Evolutionary conservation across 2,797 vertebrate genomes (phyloP), one percentile per base, ranked within the genome.

Genomic region (Crenuchus spilurus): DNA sequence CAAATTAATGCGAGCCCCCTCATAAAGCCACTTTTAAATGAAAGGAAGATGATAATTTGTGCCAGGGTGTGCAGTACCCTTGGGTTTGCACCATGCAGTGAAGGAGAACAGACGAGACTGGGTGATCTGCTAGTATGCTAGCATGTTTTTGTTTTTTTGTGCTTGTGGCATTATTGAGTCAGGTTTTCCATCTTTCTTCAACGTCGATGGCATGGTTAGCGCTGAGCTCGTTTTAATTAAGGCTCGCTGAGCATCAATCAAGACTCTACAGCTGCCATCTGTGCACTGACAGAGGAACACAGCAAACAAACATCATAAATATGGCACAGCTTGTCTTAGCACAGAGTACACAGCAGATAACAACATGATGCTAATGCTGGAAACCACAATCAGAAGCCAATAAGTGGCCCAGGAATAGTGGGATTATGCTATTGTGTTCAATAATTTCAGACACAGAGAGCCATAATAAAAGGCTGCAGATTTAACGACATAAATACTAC

Each of bases 171-270:
- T 42, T 37, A 28, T 13, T 30, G 26, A 66, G 54, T 66, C 64
- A 52, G 55, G 72, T 65, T 74, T 76, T 66, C 58, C 39, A 55
- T 74, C 61, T 35, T 18, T 58, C 65, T 67, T 46, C 72, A 62
- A 80, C 61, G 46, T 73, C 64, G 82, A 81, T 70, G 66, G 83
- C 63, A 62, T 83, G 70, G 79, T 85, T 91, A 90, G 84, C 74
- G 54, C 85, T 4, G 82, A 84, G 88, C 85, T 83, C 88, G 85
- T 80, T 91, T 92, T 90, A 93, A 93, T 92, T 93, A 91, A 91
- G 86, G 88, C 81, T 88, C 83, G 82, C 84, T 82, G 83, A 90
- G 87, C 87, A 92, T 92, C 90, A 89, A 91, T 94, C 89, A 89
- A 83, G 87, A 88, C 88, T 88, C 88, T 86, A 86, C 86, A 84